Evolutionary conservation across 2,113 vertebrate genomes (phyloP), one percentile per base, ranked within the genome.

Genomic region (Myocastor coypus): DNA sequence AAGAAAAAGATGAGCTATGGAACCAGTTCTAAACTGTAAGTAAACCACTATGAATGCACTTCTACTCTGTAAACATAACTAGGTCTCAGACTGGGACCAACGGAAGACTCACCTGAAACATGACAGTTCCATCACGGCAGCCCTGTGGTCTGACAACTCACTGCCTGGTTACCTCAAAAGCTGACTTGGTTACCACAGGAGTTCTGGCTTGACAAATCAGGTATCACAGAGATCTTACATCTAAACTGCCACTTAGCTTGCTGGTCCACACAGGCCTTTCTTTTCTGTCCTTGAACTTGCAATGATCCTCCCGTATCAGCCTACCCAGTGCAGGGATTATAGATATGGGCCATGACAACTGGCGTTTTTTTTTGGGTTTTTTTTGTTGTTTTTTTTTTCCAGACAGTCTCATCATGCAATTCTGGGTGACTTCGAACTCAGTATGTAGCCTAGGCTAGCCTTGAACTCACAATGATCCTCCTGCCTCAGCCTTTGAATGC

Each of bases 101-200:
- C 57, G 40, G 34, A 3, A 59, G 55, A 78, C 5, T 16, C 22
- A 5, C 82, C 1, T 6, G 61, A 30, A 68, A 52, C 0, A 7
- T 17, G 69, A 78, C 77, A 24, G 28, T 73, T 71, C 34, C 88
- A 14, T 69, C 95, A 40, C 7, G 0, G 55, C 61, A 83, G 46
- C 42, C 32, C 78, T 12, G 40, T 14, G 86, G 64, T 92, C 68
- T 42, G 71, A 46, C 69, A 77, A 8, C n/a, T 59, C 63, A 63
- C 91, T 26, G 3, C 32, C 16, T 69, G 40, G 26, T 19, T 61
- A 46, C 64, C 32, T 19, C 24, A 57, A 75, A 59, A 83, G 30
- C 63, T 94, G 71, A 75, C 71, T 92, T 73, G 75, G 6, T 59
- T 59, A 88, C 94, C 85, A 81, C 50, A 50, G 90, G 93, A 87